Evolutionary conservation across 2,113 vertebrate genomes (phyloP).

Genomic region (Poicephalus gulielmi): DNA sequence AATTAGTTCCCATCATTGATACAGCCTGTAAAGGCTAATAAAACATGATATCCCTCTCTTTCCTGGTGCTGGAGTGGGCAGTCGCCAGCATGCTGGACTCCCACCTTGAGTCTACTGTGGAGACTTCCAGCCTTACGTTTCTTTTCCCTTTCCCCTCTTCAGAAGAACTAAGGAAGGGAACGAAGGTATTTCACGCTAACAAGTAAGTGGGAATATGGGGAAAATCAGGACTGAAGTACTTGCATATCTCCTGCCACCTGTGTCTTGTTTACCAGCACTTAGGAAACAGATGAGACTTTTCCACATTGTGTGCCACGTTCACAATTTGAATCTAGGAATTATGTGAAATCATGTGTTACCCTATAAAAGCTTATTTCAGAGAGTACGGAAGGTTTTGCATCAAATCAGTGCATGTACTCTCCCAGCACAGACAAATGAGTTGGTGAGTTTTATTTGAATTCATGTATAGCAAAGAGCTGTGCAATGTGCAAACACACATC

Average conservation of each 20-base stretch:
- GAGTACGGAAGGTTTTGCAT: background rate
- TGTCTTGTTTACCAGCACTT: constrained; percentile 25
- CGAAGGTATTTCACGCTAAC: background rate
- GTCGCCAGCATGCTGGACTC: background rate
- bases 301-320: background rate
- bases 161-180: background rate
- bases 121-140: background rate
- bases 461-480: background rate
- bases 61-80: background rate
- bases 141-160: background rate
- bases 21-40: background rate
- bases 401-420: background rate
- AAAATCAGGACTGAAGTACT: constrained; percentile 8
- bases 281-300: background rate
- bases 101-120: background rate
- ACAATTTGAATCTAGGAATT: constrained; percentile 16
- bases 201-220: background rate
- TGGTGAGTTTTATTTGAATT: background rate
- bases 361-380: background rate
- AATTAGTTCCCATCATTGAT: background rate
- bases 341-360: background rate
- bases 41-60: background rate
- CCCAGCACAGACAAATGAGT: background rate
- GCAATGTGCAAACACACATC: background rate
- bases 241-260: constrained; percentile 18